phyloP scores from a whole-genome alignment of 2,888 invertebrate species.

The Chymomyza procnemis region DNA sequence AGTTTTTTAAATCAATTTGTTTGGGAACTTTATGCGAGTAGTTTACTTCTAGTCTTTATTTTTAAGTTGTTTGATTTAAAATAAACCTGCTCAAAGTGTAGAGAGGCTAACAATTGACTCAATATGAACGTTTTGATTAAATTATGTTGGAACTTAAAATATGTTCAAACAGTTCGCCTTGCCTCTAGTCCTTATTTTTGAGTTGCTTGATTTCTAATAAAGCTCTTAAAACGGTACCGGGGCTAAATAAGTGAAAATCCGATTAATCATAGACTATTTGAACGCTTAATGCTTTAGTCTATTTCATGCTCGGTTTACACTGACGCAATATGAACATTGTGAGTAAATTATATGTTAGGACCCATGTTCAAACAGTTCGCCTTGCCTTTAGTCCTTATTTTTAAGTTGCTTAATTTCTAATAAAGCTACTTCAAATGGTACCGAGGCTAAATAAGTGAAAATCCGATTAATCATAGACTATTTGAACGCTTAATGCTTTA shows the following conservation, averaged over 20 bases:
- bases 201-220: neutral
- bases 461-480: no score
- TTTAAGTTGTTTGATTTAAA: neutral
- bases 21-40: no score
- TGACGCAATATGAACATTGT: constrained; percentile 16
- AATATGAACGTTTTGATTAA: no score
- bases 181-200: no score
- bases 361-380: no score
- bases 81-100: neutral
- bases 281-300: neutral
- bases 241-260: neutral
- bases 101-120: neutral
- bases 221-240: neutral
- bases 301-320: neutral
- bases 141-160: no score
- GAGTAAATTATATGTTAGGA: no score
- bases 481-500: no score
- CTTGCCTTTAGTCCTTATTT: neutral
- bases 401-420: neutral
- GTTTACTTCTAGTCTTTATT: neutral
- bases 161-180: no score
- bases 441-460: no score
- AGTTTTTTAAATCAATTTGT: no score
- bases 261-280: neutral
- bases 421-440: neutral